A percentile compares a stretch with the other conserved stretches of the same genome.
Evolutionary conservation across 2,113 vertebrate species (phyloP).

Genomic region (Perca schrenkii): DNA sequence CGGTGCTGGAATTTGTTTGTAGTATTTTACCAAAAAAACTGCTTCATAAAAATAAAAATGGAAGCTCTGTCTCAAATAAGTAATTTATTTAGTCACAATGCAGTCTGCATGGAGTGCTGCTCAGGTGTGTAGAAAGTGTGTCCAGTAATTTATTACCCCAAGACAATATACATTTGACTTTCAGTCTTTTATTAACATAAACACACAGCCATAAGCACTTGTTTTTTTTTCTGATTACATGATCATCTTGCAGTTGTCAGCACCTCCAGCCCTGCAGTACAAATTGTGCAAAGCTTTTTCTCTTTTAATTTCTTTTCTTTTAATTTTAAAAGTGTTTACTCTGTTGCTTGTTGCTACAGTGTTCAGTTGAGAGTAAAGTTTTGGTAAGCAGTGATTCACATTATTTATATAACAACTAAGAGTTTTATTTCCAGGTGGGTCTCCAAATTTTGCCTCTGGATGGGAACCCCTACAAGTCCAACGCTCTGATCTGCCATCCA

Average conservation of each 20-base stretch:
- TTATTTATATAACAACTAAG: neutral
- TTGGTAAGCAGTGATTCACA: neutral
- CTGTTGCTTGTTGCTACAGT: neutral
- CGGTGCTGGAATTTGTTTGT: conserved; percentile 26
- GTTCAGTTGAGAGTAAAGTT: neutral
- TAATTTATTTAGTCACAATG: neutral
- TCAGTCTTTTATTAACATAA: neutral
- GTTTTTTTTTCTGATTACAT: neutral
- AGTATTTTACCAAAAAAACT: neutral
- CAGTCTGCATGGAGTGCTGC: too few species aligned
- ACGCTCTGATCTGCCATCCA: conserved; percentile 89
- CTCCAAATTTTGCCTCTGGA: conserved; percentile 94
- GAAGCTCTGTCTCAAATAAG: neutral
- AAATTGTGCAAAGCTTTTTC: neutral
- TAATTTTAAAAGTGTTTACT: neutral
- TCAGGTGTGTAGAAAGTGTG: too few species aligned
- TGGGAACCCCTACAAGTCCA: conserved; percentile 93
- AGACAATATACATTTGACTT: neutral
- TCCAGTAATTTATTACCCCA: neutral
- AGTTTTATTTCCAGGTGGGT: conserved; percentile 86
- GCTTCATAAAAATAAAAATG: neutral
- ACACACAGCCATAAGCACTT: neutral
- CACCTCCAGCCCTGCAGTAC: neutral
- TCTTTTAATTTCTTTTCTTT: neutral
- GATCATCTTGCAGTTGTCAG: neutral